Percentiles rank a stretch among this genome's conserved stretches.
Conservation (phyloP, 2,888 invertebrate species). For the Hirtodrosophila trivittata region DNA sequence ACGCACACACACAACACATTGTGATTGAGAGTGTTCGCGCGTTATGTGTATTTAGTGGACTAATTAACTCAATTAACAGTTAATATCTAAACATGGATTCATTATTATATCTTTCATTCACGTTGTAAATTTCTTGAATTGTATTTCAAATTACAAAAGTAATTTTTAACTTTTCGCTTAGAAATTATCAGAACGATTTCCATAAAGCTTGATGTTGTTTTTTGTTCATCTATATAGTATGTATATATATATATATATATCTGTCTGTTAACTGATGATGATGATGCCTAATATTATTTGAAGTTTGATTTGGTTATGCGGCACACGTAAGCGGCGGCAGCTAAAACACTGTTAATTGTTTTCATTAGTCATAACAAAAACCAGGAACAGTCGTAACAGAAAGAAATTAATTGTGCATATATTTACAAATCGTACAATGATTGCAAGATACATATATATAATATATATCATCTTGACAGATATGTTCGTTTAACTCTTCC, state of each 20-base stretch:
- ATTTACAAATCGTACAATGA: conserved; percentile 33
- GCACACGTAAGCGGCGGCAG: conserved; percentile 55
- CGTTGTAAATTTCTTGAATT: conserved; percentile 30
- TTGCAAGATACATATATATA: conserved; percentile 24
- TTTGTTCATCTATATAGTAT: background rate
- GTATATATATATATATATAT: background rate
- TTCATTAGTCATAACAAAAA: conserved; percentile 61
- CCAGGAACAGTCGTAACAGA: conserved; percentile 22
- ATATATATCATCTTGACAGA: conserved; percentile 36
- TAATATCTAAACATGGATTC: conserved; percentile 45
- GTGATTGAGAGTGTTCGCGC: conserved; percentile 22
- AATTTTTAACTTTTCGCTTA: background rate
- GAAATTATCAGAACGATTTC: conserved; percentile 3
- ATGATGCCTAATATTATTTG: conserved; percentile 21
- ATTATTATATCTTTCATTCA: conserved; percentile 32
- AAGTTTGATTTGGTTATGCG: conserved; percentile 44
- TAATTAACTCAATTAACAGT: conserved; percentile 67
- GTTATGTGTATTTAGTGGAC: conserved; percentile 36
- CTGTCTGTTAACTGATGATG: conserved; percentile 5
- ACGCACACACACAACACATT: no score
- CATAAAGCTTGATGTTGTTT: background rate
- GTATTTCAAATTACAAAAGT: conserved; percentile 32
- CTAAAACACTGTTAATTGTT: conserved; percentile 69
- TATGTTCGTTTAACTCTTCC: conserved; percentile 13
- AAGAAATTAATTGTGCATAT: conserved; percentile 32